Percentiles rank a stretch among this genome's conserved stretches.
Conservation (phyloP, 2,888 invertebrate genomes). For the Sminthurides aquaticus region DNA sequence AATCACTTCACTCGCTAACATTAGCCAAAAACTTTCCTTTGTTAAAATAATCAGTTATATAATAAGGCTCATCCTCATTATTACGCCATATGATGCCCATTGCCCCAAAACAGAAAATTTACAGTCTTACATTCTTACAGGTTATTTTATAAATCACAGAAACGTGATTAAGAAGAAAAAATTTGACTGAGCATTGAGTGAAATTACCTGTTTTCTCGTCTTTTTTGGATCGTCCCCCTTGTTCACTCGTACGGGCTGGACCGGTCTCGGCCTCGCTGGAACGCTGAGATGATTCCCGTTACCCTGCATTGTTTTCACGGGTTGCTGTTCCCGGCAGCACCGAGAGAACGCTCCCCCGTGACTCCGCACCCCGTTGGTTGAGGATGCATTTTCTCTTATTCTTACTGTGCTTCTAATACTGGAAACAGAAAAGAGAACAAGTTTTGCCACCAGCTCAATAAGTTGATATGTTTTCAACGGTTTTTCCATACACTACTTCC, state of each 20-base stretch:
- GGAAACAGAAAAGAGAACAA: no score
- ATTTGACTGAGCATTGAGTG: no score
- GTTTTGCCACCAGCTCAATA: no score
- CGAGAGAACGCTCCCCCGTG: not conserved
- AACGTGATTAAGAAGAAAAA: no score
- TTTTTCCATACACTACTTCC: not conserved
- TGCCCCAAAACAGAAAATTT: no score
- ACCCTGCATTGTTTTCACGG: slow-evolving; percentile 12
- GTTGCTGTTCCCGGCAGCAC: slow-evolving; percentile 14
- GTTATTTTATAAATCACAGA: not conserved
- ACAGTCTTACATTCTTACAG: no score
- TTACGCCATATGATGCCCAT: no score
- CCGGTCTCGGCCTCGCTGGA: slow-evolving; percentile 19
- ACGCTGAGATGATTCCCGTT: not conserved
- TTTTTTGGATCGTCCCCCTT: slow-evolving; percentile 45
- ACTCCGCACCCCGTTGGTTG: not conserved
- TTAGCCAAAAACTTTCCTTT: no score
- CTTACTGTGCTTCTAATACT: not conserved
- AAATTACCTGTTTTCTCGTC: slow-evolving; percentile 46
- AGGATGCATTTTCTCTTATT: not conserved
- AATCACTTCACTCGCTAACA: no score
- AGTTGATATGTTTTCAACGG: no score
- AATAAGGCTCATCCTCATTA: no score
- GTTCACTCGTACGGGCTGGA: slow-evolving; percentile 29
- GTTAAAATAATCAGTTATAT: no score